A percentile compares a stretch with the other conserved stretches of the same genome.
These are phyloP conservation scores for Diogma glabrata DNA, from an alignment of 2,888 invertebrate species.

Conservation along the genomic window DNA sequence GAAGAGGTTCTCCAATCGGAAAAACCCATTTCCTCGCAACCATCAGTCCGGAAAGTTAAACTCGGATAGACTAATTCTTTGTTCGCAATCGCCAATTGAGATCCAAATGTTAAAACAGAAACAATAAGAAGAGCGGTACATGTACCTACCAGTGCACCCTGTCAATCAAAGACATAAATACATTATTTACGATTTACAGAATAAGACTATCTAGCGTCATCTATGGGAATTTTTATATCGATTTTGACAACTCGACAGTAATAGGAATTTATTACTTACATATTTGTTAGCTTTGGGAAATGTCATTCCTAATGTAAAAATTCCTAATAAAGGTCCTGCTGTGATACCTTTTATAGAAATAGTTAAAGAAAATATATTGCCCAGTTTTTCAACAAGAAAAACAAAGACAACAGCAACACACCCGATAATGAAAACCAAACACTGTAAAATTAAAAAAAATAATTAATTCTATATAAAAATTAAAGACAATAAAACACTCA, in stretches of 20 bases:
- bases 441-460: too few species aligned
- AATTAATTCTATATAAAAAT: too few species aligned
- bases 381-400: constrained; percentile 49
- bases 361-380: constrained; percentile 53
- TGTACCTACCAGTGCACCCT: constrained; percentile 45
- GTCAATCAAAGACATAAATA: too few species aligned
- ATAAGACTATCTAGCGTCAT: neutral
- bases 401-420: constrained; percentile 41
- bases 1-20: neutral
- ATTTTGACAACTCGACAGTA: too few species aligned
- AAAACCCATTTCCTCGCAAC: constrained; percentile 14
- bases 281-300: constrained; percentile 52
- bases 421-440: constrained; percentile 41
- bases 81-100: constrained; percentile 35
- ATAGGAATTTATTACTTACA: constrained; percentile 27
- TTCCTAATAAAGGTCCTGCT: constrained; percentile 54
- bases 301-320: constrained; percentile 56
- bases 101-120: constrained; percentile 41
- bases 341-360: constrained; percentile 50
- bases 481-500: neutral
- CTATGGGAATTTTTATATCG: too few species aligned
- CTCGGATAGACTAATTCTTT: constrained; percentile 24
- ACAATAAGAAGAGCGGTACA: constrained; percentile 40
- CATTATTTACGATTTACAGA: too few species aligned
- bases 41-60: constrained; percentile 18